phyloP scores from a whole-genome alignment of 2,113 vertebrate species.

The Phyllopteryx taeniolatus region DNA sequence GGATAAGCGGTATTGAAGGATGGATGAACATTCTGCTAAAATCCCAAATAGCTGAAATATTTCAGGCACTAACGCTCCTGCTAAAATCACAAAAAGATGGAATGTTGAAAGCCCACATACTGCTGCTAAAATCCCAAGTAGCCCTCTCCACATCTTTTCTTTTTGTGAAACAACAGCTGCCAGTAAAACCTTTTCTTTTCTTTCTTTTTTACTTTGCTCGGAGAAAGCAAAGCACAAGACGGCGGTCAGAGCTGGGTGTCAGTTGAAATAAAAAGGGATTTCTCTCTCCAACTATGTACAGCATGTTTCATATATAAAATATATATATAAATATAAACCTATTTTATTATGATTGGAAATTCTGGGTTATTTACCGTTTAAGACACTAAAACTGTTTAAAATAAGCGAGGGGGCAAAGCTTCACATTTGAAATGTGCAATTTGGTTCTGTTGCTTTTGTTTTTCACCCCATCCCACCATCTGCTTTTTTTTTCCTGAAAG shows the following conservation, averaged over 20 bases:
- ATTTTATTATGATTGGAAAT: conserved; percentile 79
- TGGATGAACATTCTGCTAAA: not conserved
- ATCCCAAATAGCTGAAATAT: not conserved
- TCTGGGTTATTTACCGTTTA: conserved; percentile 65
- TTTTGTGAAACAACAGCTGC: conserved; percentile 48
- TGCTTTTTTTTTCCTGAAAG: conserved; percentile 39
- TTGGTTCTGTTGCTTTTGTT: conserved; percentile 42
- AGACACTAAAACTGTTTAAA: conserved; percentile 65
- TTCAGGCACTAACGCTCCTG: not conserved
- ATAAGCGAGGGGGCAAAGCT: conserved; percentile 40
- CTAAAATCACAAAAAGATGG: not conserved
- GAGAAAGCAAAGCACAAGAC: conserved; percentile 73
- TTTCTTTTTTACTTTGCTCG: conserved; percentile 32
- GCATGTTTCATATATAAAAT: conserved; percentile 77
- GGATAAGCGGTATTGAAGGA: too few species aligned
- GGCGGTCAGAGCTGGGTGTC: conserved; percentile 60
- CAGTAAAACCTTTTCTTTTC: conserved; percentile 29
- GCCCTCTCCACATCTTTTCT: conserved; percentile 8
- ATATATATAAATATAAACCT: conserved; percentile 78
- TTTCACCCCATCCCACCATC: conserved; percentile 62
- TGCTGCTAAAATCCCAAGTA: not conserved
- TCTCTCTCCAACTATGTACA: conserved; percentile 71
- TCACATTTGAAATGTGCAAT: conserved; percentile 57
- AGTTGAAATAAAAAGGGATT: conserved; percentile 64
- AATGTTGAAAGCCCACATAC: not conserved